Conservation (phyloP, 2,888 invertebrate genomes). For the Hydroisotoma schaefferi region DNA sequence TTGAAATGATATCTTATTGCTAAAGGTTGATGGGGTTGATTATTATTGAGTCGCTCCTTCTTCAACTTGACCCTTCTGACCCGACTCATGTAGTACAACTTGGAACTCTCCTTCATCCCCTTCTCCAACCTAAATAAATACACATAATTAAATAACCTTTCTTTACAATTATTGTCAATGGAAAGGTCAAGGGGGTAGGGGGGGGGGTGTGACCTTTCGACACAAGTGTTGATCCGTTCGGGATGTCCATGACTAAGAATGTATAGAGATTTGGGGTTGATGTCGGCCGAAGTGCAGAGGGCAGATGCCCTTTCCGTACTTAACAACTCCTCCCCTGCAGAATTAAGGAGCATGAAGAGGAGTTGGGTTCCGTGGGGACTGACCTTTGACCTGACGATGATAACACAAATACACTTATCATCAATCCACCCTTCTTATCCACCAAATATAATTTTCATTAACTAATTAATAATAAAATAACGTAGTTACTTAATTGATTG, state of each 20-base stretch:
- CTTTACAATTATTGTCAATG: neutral
- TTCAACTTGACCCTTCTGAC: slow-evolving; percentile 60
- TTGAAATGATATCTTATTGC: slow-evolving; percentile 96
- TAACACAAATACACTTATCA: too few relatives aligned
- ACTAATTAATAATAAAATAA: neutral
- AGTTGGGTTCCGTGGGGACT: slow-evolving; percentile 53
- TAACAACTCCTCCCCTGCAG: slow-evolving; percentile 74
- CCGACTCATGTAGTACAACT: slow-evolving; percentile 36
- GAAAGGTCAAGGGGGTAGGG: neutral
- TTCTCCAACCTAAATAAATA: slow-evolving; percentile 27
- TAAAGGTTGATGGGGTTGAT: slow-evolving; percentile 76
- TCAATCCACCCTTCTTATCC: too few relatives aligned
- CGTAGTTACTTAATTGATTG: neutral
- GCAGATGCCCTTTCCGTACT: slow-evolving; percentile 88
- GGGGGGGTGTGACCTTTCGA: slow-evolving; percentile 55
- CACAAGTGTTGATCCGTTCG: slow-evolving; percentile 75
- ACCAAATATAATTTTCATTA: too few relatives aligned
- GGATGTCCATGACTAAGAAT: slow-evolving; percentile 74
- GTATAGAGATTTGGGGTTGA: slow-evolving; percentile 87
- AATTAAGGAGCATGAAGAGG: slow-evolving; percentile 78
- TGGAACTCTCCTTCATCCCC: slow-evolving; percentile 36
- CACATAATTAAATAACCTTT: neutral
- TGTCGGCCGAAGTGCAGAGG: slow-evolving; percentile 84
- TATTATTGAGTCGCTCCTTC: too few relatives aligned
- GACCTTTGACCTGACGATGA: too few relatives aligned